Evolutionary conservation across 1,140 invertebrate genomes (phyloP).

Genomic region (Spodoptera litura): DNA sequence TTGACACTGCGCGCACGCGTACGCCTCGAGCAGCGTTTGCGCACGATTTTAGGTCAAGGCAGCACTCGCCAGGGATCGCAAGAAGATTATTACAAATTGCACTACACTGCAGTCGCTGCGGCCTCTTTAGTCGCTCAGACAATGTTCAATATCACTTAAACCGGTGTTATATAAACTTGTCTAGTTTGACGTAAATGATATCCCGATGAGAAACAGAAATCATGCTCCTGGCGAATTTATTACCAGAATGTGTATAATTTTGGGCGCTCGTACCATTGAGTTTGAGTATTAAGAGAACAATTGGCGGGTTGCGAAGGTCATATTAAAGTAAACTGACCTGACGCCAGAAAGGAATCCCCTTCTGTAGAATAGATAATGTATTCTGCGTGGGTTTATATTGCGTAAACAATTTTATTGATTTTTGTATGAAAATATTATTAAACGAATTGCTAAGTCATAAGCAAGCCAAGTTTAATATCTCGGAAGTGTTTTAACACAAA

Average conservation of each 20-base stretch:
- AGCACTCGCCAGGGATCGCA: slow-evolving; percentile 56
- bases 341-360: not conserved
- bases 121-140: slow-evolving; percentile 48
- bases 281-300: slow-evolving; percentile 3
- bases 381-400: not conserved
- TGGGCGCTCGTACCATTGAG: not conserved
- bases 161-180: slow-evolving; percentile 49
- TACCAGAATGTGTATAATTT: slow-evolving; percentile 10
- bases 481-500: slow-evolving; percentile 8
- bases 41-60: slow-evolving; percentile 69
- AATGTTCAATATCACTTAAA: slow-evolving; percentile 53
- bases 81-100: slow-evolving; percentile 74
- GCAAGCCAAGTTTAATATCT: not conserved
- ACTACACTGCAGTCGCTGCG: slow-evolving; percentile 54
- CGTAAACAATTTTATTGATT: not conserved
- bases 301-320: slow-evolving; percentile 28
- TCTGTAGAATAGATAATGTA: not conserved
- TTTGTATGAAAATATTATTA: too few species aligned
- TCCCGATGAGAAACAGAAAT: slow-evolving; percentile 40
- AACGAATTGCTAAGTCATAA: too few species aligned
- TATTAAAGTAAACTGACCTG: not conserved
- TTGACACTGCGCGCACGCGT: slow-evolving; percentile 53
- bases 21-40: slow-evolving; percentile 42
- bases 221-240: slow-evolving; percentile 17
- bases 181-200: slow-evolving; percentile 30